These are phyloP conservation scores for Brachionus rubens DNA, from an alignment of 1,140 invertebrate genomes.

Conservation along the genomic window DNA sequence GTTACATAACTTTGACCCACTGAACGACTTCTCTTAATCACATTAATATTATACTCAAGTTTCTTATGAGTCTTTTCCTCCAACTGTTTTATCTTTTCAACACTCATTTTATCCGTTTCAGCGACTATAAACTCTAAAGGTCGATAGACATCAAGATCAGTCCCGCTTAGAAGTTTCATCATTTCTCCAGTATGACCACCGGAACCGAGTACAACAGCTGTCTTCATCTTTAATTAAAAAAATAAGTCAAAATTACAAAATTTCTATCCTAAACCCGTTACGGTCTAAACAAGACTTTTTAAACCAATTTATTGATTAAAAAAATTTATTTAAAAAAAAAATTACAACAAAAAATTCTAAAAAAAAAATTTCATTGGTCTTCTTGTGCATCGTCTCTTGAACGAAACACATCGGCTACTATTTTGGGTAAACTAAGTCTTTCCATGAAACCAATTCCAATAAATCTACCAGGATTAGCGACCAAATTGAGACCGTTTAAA, in stretches of 20 bases:
- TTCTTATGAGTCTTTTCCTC: neutral
- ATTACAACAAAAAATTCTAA: neutral
- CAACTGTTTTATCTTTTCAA: conserved; percentile 65
- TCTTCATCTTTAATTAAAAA: neutral
- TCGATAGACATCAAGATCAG: conserved; percentile 66
- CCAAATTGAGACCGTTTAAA: conserved; percentile 14
- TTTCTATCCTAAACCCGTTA: neutral
- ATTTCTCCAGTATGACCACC: conserved; percentile 83
- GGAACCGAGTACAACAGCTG: conserved; percentile 41
- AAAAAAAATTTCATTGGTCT: too few relatives aligned
- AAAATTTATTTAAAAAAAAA: too few relatives aligned
- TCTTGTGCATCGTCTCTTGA: too few relatives aligned
- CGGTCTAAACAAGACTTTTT: neutral
- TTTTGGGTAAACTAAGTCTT: neutral
- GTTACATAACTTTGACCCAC: conserved; percentile 80
- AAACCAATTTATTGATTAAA: neutral
- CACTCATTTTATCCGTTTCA: conserved; percentile 72
- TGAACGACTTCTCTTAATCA: conserved; percentile 76
- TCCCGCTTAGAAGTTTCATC: conserved; percentile 67
- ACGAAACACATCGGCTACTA: neutral
- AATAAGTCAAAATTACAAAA: neutral
- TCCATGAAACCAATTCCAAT: conserved; percentile 34
- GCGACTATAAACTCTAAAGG: conserved; percentile 76
- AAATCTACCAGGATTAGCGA: conserved; percentile 10
- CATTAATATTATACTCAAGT: conserved; percentile 56